Conservation (phyloP, 2,888 invertebrate genomes). For the Caenorhabditis zanzibari region DNA sequence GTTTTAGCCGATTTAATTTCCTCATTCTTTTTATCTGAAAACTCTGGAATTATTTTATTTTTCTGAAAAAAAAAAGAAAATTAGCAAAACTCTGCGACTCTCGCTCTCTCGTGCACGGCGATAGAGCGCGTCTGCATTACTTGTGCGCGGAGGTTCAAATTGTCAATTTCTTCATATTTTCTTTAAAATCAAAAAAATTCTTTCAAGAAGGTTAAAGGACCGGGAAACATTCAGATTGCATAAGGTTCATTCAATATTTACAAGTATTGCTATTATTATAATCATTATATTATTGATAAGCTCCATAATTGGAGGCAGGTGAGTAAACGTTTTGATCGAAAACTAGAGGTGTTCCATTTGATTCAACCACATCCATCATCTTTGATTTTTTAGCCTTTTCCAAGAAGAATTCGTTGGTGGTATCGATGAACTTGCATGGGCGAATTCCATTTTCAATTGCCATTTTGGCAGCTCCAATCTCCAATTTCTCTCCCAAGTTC, state of each 20-base stretch:
- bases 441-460: slow-evolving; percentile 61
- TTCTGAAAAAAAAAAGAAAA: background rate
- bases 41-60: background rate
- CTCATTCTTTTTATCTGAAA: slow-evolving; percentile 29
- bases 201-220: no score
- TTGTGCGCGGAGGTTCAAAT: background rate
- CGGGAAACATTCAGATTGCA: background rate
- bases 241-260: slow-evolving; percentile 46
- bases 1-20: slow-evolving; percentile 44
- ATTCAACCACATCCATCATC: slow-evolving; percentile 63
- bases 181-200: background rate
- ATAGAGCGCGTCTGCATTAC: background rate
- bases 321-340: slow-evolving; percentile 64
- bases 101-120: slow-evolving; percentile 1
- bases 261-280: slow-evolving; percentile 19
- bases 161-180: no score
- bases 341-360: slow-evolving; percentile 58
- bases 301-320: slow-evolving; percentile 44
- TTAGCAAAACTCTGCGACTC: background rate
- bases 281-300: slow-evolving; percentile 35
- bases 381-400: slow-evolving; percentile 64
- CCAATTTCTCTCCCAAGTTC: slow-evolving; percentile 62
- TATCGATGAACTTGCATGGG: slow-evolving; percentile 67
- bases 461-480: slow-evolving; percentile 65
- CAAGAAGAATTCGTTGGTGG: slow-evolving; percentile 56